Conservation (phyloP, 2,797 vertebrate genomes). For the Micromesistius poutassou region DNA sequence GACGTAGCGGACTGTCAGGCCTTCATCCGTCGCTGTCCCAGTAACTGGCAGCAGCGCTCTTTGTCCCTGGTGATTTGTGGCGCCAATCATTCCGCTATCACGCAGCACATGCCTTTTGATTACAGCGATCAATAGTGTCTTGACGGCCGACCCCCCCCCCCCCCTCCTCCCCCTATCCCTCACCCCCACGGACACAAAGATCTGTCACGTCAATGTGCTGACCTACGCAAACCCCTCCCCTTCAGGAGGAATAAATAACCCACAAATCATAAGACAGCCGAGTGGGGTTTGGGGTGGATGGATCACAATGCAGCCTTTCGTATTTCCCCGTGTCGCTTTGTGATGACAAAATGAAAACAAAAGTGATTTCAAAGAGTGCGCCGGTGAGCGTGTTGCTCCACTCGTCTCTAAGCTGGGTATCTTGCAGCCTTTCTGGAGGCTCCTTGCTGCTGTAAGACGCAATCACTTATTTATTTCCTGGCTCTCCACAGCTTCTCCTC, state of each 20-base stretch:
- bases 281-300: neutral
- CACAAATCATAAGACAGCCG: neutral
- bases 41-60: constrained; percentile 31
- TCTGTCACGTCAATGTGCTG: constrained; percentile 50
- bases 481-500: neutral
- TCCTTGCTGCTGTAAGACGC: neutral
- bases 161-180: neutral
- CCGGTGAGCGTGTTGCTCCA: no score
- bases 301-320: neutral
- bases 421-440: neutral
- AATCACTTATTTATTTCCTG: neutral
- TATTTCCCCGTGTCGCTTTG: neutral
- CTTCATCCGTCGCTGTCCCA: constrained; percentile 34
- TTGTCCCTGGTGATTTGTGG: constrained; percentile 59
- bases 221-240: constrained; percentile 44
- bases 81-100: constrained; percentile 50
- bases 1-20: constrained; percentile 14
- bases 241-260: neutral
- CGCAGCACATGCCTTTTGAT: constrained; percentile 59
- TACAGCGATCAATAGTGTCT: constrained; percentile 59
- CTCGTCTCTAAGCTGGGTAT: neutral
- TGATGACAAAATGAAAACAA: neutral
- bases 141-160: constrained; percentile 29
- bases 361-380: neutral
- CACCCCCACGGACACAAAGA: constrained; percentile 33